These are phyloP conservation scores for Phallusia fumigata DNA, from an alignment of 23 tunicate genomes.

Conservation along the genomic window DNA sequence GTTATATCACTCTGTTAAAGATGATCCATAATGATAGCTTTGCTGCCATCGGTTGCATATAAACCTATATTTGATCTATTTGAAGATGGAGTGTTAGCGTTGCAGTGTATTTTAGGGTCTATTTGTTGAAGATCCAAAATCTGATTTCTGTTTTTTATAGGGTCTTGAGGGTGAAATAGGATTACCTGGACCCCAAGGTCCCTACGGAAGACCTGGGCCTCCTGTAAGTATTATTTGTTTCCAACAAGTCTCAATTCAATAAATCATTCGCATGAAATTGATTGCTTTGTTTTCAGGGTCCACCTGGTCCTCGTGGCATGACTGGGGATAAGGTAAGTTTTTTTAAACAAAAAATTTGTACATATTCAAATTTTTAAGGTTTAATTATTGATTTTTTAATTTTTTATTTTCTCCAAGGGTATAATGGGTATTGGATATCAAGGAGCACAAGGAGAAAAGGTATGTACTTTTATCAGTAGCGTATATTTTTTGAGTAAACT, in stretches of 20 bases:
- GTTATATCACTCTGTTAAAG: no score
- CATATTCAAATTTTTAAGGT: background rate
- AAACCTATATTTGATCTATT: no score
- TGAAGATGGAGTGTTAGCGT: no score
- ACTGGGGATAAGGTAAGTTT: constrained; percentile 56
- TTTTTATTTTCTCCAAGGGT: constrained; percentile 40
- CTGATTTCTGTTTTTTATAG: constrained; percentile 19
- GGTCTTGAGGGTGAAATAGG: constrained; percentile 70
- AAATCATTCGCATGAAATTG: background rate
- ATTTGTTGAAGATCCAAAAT: background rate
- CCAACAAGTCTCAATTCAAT: background rate
- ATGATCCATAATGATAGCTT: no score
- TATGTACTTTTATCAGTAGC: constrained; percentile 3
- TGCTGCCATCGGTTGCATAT: no score
- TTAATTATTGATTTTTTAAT: background rate
- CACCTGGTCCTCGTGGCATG: constrained; percentile 56
- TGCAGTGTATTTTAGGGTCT: background rate
- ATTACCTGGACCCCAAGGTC: constrained; percentile 72
- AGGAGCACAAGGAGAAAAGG: constrained; percentile 84
- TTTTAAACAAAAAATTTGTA: background rate
- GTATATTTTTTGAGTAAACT: background rate
- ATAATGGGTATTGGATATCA: constrained; percentile 53
- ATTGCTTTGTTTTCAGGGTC: constrained; percentile 52
- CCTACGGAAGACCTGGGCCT: constrained; percentile 74
- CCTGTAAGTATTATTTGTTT: constrained; percentile 48